A percentile compares a stretch with the other conserved stretches of the same genome.
Conservation (phyloP, 2,797 vertebrate species). For the Brachymystax lenok region DNA sequence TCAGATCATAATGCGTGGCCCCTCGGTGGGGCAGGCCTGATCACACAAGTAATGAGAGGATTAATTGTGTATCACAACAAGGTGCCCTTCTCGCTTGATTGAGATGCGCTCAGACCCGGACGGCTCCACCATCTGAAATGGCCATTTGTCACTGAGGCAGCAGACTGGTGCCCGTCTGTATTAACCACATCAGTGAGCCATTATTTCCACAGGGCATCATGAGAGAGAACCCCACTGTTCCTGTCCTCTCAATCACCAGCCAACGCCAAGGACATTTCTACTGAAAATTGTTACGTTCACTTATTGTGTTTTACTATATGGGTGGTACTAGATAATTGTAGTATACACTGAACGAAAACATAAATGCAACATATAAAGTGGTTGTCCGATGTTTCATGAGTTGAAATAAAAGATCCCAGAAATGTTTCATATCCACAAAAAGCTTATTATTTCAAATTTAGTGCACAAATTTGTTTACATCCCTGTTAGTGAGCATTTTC, state of each 20-base stretch:
- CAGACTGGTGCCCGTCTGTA: background rate
- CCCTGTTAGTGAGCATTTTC: background rate
- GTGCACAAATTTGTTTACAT: background rate
- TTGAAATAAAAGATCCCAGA: no score
- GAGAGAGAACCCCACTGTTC: background rate
- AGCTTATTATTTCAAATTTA: no score
- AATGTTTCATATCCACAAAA: no score
- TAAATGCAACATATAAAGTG: no score
- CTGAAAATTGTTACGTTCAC: no score
- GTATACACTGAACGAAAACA: no score
- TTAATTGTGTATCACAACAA: constrained; percentile 14
- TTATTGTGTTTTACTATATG: no score
- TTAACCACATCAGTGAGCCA: background rate
- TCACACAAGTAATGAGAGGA: constrained; percentile 5
- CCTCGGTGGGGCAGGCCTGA: background rate
- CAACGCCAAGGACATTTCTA: background rate
- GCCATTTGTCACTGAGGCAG: background rate
- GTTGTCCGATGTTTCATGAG: no score
- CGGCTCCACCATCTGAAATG: background rate
- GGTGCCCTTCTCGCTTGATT: constrained; percentile 12
- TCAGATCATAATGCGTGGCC: constrained; percentile 7
- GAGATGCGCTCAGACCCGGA: constrained; percentile 3
- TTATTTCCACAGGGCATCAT: background rate
- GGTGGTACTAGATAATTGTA: no score
- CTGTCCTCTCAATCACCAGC: background rate